Base-by-base conservation (phyloP, 2,113 vertebrate species). In the Charina bottae region DNA sequence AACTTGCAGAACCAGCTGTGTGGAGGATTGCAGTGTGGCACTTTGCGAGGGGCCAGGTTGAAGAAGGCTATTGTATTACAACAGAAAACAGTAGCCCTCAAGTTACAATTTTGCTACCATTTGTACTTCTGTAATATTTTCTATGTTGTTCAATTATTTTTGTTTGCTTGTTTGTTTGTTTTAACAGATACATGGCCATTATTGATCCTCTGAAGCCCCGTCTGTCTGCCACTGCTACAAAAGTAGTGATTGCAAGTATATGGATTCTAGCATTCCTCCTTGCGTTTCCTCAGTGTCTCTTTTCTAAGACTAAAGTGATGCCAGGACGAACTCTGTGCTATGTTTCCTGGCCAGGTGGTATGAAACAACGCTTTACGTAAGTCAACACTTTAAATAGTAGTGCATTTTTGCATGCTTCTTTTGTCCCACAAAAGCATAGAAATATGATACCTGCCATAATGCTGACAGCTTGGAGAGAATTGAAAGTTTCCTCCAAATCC, bases 201-300 rank as follows among this genome's bases (percentile, higher is more conserved):
- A 99, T 99, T 84, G 98, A 99, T 93, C 99, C 99, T 11, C 95
- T 99, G 97, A 99, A 99, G 93, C 99, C 99, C 55, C 98, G 99
- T 58, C 96, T 99, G 58, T 99, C 99, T 68, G 98, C 99, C 68
- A 98, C 98, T 0, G 98, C 98, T 93, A 99, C 99, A 72, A 99
- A 98, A 84, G 98, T 98, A 62, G 97, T 99, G 89, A 99, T 99
- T 53, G 97, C 98, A 89, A 98, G 98, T 92, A 99, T 99, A 96
- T 99, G 99, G 99, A 97, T 98, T 91, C 96, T 99, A 96, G 99
- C 99, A 0, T 98, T 99, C 95, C 97, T 99, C 24, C 96, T 99
- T 93, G 99, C 99, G 23, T 98, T 99, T 93, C 99, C 99, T 4
- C 98, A 99, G 91, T 99, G 99, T 95, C 99, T 99, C 88, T 99